Conservation (phyloP, 2,113 vertebrate species). For the Polypterus senegalus region DNA sequence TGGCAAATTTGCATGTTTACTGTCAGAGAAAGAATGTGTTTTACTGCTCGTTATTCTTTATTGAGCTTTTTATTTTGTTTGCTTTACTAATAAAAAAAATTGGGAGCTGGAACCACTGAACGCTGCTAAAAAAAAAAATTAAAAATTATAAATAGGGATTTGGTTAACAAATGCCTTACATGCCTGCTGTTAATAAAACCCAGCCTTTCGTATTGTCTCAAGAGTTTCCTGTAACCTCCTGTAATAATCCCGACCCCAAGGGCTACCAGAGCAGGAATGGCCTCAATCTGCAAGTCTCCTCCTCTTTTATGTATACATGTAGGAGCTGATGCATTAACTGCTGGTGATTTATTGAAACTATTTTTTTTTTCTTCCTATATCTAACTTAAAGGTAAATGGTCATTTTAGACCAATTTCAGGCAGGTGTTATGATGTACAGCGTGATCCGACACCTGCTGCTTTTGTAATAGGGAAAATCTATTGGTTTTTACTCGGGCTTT, state of each 20-base stretch:
- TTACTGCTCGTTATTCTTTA: slow-evolving; percentile 57
- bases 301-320: slow-evolving; percentile 28
- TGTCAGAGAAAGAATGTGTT: slow-evolving; percentile 70
- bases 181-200: no score
- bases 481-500: slow-evolving; percentile 24
- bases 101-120: no score
- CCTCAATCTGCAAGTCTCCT: no score
- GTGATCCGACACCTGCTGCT: slow-evolving; percentile 55
- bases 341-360: slow-evolving; percentile 39
- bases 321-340: slow-evolving; percentile 46
- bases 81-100: slow-evolving; percentile 27
- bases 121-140: no score
- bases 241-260: no score
- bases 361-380: slow-evolving; percentile 25
- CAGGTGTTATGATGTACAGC: slow-evolving; percentile 48
- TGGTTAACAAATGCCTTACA: no score
- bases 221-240: no score
- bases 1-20: slow-evolving; percentile 76
- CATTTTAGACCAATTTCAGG: slow-evolving; percentile 58
- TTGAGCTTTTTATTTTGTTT: slow-evolving; percentile 39
- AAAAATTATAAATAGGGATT: no score
- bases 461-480: slow-evolving; percentile 42
- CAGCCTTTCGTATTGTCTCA: no score
- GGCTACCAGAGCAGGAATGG: no score
- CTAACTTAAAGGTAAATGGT: slow-evolving; percentile 54